Evolutionary conservation across 2,888 invertebrate species (phyloP).

Genomic region (Pardosa pseudoannulata): DNA sequence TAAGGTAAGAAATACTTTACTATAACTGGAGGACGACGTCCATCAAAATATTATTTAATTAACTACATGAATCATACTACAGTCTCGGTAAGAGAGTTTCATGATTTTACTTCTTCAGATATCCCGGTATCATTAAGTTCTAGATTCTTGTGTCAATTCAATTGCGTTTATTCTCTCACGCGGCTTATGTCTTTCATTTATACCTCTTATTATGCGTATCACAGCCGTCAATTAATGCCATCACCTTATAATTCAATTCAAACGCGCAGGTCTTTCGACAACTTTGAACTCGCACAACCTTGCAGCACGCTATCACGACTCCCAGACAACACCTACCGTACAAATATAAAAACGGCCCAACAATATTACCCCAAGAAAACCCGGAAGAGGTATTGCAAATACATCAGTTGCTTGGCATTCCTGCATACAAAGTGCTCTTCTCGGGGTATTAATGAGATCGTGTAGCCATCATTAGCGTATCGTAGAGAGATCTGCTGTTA

Average conservation of each 20-base stretch:
- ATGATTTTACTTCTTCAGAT: no score
- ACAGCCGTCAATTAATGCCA: constrained; percentile 10
- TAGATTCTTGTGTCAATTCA: not conserved
- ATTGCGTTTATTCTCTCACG: not conserved
- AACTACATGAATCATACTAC: no score
- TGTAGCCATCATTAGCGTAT: constrained; percentile 48
- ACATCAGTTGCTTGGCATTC: constrained; percentile 44
- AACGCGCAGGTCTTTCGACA: not conserved
- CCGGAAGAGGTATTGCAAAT: constrained; percentile 43
- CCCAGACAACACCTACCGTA: constrained; percentile 10
- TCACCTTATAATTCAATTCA: constrained; percentile 17
- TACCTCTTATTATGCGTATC: not conserved
- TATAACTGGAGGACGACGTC: no score
- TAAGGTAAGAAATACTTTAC: no score
- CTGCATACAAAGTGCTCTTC: constrained; percentile 37
- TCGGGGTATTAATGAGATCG: constrained; percentile 42
- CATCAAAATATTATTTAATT: no score
- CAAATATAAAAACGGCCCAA: not conserved
- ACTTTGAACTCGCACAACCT: not conserved
- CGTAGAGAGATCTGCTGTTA: not conserved
- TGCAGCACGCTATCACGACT: constrained; percentile 9
- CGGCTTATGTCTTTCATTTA: not conserved
- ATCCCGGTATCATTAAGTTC: constrained; percentile 1
- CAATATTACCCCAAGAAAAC: constrained; percentile 10
- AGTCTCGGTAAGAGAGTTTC: no score